Percentiles rank a stretch among this genome's conserved stretches.
Evolutionary conservation across 1,140 invertebrate genomes (phyloP).

Genomic region (Drosophila ogumai): DNA sequence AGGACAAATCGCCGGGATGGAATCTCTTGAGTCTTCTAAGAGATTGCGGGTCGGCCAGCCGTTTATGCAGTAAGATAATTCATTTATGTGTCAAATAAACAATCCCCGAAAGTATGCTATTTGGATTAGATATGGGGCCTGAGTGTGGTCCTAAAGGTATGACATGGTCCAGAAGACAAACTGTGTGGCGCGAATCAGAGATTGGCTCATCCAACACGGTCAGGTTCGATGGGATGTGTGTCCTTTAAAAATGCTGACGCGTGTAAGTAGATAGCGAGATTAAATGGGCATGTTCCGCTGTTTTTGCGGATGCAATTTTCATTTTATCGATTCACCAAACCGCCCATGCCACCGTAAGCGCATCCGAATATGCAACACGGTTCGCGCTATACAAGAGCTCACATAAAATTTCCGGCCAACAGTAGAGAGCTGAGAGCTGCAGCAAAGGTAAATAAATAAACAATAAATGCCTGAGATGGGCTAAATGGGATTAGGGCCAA

Average conservation of each 20-base stretch:
- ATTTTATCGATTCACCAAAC: constrained; percentile 31
- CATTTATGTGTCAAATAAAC: too few relatives aligned
- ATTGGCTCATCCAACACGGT: background rate
- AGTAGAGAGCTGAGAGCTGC: constrained; percentile 25
- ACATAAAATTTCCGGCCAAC: constrained; percentile 47
- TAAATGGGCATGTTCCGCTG: constrained; percentile 13
- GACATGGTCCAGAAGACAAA: background rate
- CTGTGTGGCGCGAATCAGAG: background rate
- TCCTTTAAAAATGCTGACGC: constrained; percentile 20
- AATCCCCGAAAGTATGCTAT: constrained; percentile 8
- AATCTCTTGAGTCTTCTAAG: too few relatives aligned
- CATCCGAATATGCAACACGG: constrained; percentile 53
- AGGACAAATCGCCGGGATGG: too few relatives aligned
- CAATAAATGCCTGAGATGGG: constrained; percentile 54
- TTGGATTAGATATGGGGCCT: background rate
- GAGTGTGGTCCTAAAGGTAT: background rate
- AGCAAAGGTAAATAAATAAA: constrained; percentile 72
- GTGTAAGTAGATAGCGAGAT: constrained; percentile 13
- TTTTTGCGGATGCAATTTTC: constrained; percentile 23
- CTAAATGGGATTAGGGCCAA: constrained; percentile 3
- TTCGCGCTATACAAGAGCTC: constrained; percentile 14
- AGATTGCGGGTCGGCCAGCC: too few relatives aligned
- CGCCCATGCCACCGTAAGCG: background rate
- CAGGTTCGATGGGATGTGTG: constrained; percentile 2
- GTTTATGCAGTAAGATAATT: too few relatives aligned